Percentiles rank a stretch among this genome's conserved stretches.
Conservation (phyloP, 2,888 invertebrate genomes). For the Agrochola lychnidis region DNA sequence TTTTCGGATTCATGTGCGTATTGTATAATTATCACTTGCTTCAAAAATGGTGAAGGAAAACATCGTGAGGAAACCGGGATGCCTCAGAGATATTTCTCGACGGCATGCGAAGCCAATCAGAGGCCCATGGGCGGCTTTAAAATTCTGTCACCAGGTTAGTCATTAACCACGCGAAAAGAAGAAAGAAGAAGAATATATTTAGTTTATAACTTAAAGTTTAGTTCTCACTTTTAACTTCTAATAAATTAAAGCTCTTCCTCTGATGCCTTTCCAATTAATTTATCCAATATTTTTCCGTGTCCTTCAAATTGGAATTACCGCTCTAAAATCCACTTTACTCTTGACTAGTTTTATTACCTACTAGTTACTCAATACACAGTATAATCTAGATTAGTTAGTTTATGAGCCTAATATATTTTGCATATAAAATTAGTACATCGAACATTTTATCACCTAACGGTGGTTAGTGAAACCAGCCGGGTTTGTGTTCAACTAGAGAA, state of each 20-base stretch:
- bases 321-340: background rate
- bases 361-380: slow-evolving; percentile 16
- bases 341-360: slow-evolving; percentile 9
- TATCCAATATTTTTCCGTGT: background rate
- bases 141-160: too few relatives aligned
- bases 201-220: too few relatives aligned
- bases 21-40: too few relatives aligned
- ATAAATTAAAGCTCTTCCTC: background rate
- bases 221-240: background rate
- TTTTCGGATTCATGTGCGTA: too few relatives aligned
- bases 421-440: slow-evolving; percentile 27
- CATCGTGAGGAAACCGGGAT: too few relatives aligned
- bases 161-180: too few relatives aligned
- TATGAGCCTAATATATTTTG: slow-evolving; percentile 43
- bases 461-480: background rate
- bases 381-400: slow-evolving; percentile 37
- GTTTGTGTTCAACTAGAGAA: background rate
- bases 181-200: too few relatives aligned
- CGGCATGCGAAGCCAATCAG: too few relatives aligned
- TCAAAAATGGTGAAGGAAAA: too few relatives aligned
- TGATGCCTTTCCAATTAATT: background rate
- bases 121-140: too few relatives aligned
- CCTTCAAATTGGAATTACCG: background rate
- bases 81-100: too few relatives aligned
- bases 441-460: slow-evolving; percentile 43